phyloP scores from a whole-genome alignment of 2,888 invertebrate species.

The Tenthredo notha region DNA sequence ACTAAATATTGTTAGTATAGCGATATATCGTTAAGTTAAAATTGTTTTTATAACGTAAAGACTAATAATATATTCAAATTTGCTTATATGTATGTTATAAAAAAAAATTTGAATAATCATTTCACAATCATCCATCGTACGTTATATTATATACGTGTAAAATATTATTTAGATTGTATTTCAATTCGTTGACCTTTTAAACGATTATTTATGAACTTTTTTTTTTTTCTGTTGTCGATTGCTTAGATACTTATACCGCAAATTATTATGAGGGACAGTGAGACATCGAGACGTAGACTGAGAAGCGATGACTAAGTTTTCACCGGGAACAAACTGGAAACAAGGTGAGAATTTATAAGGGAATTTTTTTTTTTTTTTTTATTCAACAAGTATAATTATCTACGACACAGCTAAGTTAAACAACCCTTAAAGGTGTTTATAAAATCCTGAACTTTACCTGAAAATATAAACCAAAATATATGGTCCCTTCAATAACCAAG shows the following conservation, averaged over 20 bases:
- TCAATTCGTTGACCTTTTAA: neutral
- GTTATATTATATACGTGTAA: conserved; percentile 14
- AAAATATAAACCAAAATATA: neutral
- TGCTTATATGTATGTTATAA: neutral
- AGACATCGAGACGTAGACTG: conserved; percentile 39
- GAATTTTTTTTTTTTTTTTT: neutral
- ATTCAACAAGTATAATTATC: neutral
- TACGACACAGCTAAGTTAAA: neutral
- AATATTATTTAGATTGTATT: neutral
- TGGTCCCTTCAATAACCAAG: neutral
- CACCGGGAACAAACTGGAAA: conserved; percentile 44
- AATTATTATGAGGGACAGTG: conserved; percentile 42
- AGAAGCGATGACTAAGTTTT: conserved; percentile 50
- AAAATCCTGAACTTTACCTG: neutral
- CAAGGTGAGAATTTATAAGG: conserved; percentile 33
- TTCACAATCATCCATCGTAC: neutral
- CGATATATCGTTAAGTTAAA: neutral
- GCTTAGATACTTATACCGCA: conserved; percentile 37
- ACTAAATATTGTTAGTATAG: neutral
- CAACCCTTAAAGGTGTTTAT: neutral
- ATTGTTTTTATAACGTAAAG: neutral
- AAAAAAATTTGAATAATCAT: neutral
- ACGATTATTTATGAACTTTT: neutral
- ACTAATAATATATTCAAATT: neutral
- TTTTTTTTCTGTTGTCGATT: conserved; percentile 11